These are phyloP conservation scores for Edolisoma coerulescens DNA, from an alignment of 2,113 vertebrate genomes.

Conservation along the genomic window DNA sequence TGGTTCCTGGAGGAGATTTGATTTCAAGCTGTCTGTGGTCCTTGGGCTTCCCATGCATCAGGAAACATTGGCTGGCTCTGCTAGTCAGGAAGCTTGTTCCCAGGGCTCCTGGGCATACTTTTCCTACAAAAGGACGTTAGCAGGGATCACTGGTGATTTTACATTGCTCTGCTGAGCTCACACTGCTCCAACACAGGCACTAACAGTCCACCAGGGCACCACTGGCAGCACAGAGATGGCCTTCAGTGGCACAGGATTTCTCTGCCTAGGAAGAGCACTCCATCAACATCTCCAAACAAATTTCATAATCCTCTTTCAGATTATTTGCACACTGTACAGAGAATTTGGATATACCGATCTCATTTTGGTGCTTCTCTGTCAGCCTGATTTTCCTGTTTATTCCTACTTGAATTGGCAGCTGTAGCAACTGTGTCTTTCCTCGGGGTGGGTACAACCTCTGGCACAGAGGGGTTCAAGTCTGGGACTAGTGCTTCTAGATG, in stretches of 20 bases:
- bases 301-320: background rate
- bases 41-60: background rate
- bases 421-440: background rate
- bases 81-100: background rate
- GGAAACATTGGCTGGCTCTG: background rate
- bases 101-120: background rate
- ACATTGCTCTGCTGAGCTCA: background rate
- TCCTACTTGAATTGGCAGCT: background rate
- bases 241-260: background rate
- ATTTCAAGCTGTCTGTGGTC: background rate
- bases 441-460: background rate
- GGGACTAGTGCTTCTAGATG: background rate
- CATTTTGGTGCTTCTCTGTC: background rate
- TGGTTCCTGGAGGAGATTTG: conserved; percentile 13
- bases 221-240: background rate
- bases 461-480: background rate
- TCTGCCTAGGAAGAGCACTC: background rate
- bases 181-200: background rate
- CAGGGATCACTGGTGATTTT: background rate
- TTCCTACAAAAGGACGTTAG: background rate
- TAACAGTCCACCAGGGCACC: background rate
- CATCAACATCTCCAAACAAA: background rate
- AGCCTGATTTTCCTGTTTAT: background rate
- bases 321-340: background rate
- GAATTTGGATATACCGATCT: background rate